Evolutionary conservation across 2,888 invertebrate genomes (phyloP).

Genomic region (Ectropis crepuscularia): DNA sequence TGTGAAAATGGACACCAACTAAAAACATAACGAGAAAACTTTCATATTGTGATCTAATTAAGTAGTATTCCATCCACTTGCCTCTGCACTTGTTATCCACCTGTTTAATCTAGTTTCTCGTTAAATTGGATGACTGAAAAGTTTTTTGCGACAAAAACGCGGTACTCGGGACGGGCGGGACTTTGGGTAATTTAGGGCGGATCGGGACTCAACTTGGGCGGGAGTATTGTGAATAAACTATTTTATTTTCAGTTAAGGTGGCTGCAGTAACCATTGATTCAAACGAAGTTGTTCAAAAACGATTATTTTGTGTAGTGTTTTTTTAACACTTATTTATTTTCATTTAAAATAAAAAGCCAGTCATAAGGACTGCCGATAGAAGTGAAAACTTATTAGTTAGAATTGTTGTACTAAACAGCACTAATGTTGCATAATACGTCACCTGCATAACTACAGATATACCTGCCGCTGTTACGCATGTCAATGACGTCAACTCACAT

Average conservation of each 20-base stretch:
- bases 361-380: too few species aligned
- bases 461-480: too few species aligned
- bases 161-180: conserved; percentile 24
- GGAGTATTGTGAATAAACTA: conserved; percentile 24
- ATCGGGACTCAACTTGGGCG: conserved; percentile 24
- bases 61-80: conserved; percentile 10
- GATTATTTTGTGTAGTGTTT: too few species aligned
- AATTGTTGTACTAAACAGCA: too few species aligned
- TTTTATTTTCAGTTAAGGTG: conserved; percentile 14
- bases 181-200: conserved; percentile 27
- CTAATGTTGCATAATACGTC: too few species aligned
- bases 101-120: conserved; percentile 24
- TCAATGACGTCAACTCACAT: too few species aligned
- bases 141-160: conserved; percentile 23
- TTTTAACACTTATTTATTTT: too few species aligned
- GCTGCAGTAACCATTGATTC: neutral
- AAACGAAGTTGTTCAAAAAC: neutral
- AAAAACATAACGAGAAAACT: too few species aligned
- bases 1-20: too few species aligned
- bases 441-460: too few species aligned
- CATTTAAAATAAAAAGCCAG: too few species aligned
- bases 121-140: conserved; percentile 31
- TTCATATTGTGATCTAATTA: neutral
- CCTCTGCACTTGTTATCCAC: conserved; percentile 9
- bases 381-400: too few species aligned